phyloP scores from a whole-genome alignment of 2,888 invertebrate species.

The Sylvicola fuscatus region DNA sequence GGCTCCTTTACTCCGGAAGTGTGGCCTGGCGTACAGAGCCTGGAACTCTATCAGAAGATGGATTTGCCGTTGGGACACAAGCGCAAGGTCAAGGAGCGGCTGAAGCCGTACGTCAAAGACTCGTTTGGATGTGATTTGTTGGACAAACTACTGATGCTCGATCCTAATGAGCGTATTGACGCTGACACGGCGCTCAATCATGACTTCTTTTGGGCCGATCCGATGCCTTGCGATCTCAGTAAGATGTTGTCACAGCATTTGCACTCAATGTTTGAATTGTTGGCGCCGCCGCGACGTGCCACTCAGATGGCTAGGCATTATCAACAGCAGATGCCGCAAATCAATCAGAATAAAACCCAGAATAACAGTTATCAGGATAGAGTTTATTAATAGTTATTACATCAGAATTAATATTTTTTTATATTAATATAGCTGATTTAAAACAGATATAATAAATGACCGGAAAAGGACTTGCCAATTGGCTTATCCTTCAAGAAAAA shows the following conservation, averaged over 20 bases:
- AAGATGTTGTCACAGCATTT: slow-evolving; percentile 84
- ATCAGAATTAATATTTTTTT: too few relatives aligned
- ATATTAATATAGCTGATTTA: too few relatives aligned
- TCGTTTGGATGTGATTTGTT: slow-evolving; percentile 81
- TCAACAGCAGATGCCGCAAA: slow-evolving; percentile 33
- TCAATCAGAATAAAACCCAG: slow-evolving; percentile 33
- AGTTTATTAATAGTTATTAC: slow-evolving; percentile 38
- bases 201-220: slow-evolving; percentile 97
- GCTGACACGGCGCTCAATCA: slow-evolving; percentile 89
- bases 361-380: slow-evolving; percentile 73
- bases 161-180: slow-evolving; percentile 74
- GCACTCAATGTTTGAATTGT: slow-evolving; percentile 77
- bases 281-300: slow-evolving; percentile 53
- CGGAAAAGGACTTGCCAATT: too few relatives aligned
- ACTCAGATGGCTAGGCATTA: slow-evolving; percentile 48
- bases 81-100: slow-evolving; percentile 61
- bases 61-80: slow-evolving; percentile 75
- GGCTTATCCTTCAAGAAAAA: too few relatives aligned
- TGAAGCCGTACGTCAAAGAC: slow-evolving; percentile 80
- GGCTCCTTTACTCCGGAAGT: slow-evolving; percentile 72
- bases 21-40: slow-evolving; percentile 82
- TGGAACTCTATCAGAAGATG: slow-evolving; percentile 76
- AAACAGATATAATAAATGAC: too few relatives aligned
- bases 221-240: slow-evolving; percentile 79
- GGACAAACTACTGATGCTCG: slow-evolving; percentile 76